phyloP scores from a whole-genome alignment of 2,888 invertebrate species.

The Glaucopsyche alexis region DNA sequence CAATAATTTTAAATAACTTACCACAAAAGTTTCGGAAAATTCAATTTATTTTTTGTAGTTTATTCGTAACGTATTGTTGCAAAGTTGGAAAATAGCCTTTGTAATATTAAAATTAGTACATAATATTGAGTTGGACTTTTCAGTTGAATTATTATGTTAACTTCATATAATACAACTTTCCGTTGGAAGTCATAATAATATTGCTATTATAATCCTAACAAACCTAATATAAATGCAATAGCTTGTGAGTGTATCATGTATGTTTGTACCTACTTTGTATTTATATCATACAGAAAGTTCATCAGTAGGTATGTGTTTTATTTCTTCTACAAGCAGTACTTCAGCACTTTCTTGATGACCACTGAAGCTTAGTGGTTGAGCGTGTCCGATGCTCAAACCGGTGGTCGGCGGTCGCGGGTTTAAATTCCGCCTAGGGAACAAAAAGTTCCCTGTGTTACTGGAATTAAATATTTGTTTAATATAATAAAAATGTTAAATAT shows the following conservation, averaged over 20 bases:
- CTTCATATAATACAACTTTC: neutral
- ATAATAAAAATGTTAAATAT: no score
- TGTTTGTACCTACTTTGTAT: neutral
- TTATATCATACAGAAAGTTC: neutral
- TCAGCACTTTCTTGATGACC: no score
- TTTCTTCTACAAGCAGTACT: no score
- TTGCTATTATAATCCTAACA: neutral
- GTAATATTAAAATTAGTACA: neutral
- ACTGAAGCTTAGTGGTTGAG: no score
- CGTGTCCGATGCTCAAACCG: no score
- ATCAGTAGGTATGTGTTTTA: no score
- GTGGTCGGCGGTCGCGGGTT: no score
- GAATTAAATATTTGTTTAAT: no score
- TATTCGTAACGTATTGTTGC: constrained; percentile 11
- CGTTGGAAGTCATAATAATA: neutral
- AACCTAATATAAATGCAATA: neutral
- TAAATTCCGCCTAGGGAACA: no score
- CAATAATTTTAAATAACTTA: constrained; percentile 22
- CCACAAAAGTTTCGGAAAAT: neutral
- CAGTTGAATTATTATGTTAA: neutral
- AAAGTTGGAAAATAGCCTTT: neutral
- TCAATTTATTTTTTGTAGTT: constrained; percentile 21
- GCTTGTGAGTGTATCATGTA: neutral
- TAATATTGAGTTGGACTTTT: neutral
- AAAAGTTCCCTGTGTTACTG: no score